phyloP scores from a whole-genome alignment of 1,140 invertebrate species.

The Pomacea maculata region DNA sequence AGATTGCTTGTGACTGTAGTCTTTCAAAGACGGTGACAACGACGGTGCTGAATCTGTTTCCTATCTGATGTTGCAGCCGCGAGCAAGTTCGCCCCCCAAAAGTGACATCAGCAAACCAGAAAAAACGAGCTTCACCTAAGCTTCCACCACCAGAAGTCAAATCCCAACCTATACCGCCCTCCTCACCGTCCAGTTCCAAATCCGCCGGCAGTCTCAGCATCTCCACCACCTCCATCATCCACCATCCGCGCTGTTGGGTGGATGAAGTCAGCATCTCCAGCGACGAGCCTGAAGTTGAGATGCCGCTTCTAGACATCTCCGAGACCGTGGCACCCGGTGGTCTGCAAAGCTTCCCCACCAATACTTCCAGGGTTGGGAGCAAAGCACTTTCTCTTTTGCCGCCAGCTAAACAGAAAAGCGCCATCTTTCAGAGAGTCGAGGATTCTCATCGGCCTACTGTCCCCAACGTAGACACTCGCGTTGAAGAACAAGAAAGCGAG shows the following conservation, averaged over 20 bases:
- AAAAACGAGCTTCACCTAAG: no score
- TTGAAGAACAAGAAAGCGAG: not conserved
- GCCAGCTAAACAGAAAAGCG: not conserved
- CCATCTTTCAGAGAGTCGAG: not conserved
- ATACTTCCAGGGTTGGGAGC: not conserved
- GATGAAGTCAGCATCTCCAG: conserved; percentile 36
- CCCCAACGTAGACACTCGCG: not conserved
- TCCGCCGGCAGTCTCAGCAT: not conserved
- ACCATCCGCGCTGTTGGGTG: conserved; percentile 27
- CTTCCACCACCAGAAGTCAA: no score
- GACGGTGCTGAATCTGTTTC: no score
- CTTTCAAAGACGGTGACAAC: no score
- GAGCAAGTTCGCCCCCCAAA: no score
- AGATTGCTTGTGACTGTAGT: no score
- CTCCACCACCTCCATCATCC: conserved; percentile 5
- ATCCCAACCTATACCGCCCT: not conserved
- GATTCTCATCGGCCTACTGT: not conserved
- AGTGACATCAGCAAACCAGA: no score
- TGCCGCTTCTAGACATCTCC: not conserved
- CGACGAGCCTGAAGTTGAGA: not conserved
- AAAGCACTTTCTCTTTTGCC: not conserved
- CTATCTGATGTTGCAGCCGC: no score
- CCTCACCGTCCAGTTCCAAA: not conserved
- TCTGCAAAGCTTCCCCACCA: no score
- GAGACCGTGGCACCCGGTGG: not conserved